Evolutionary conservation across 2,113 vertebrate species (phyloP), one percentile per base, ranked within the genome.

Genomic region (Paramisgurnus dabryanus): DNA sequence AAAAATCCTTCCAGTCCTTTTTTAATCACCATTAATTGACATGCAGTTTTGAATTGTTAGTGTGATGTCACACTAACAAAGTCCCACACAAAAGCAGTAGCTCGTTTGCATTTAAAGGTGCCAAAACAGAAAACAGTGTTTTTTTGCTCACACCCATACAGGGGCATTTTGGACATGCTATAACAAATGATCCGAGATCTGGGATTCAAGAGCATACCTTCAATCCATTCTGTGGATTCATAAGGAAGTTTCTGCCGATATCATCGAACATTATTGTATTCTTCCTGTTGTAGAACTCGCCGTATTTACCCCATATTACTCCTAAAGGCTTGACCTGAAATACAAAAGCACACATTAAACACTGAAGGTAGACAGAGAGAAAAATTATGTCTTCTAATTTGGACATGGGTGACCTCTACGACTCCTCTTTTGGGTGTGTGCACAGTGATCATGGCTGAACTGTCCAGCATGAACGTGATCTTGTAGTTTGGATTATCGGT

Each of bases 221-320:
- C 79, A 99, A 89, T 78, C 98, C 98, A 0, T 99, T 99, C 80
- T 99, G 98, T 85, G 98, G 98, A 86, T 99, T 99, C 98, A 99
- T 99, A 60, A 99, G 94, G 90, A 99, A 99, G 91, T 99, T 99
- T 83, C 98, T 91, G 79, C 98, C 97, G 8, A 99, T 99, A 88
- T 99, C 98, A 81, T 99, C 98, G 91, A 99, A 98, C 97, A 99
- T 99, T 77, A 99, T 98, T 34, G 98, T 99, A 90, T 99, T 99
- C 89, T 95, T 98, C 90, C 95, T 95, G 91, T 90, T 97, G 93
- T 99, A 99, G 89, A 97, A 96, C 34, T 98, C 95, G 3, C 94
- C 93, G 84, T 97, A 99, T 89, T 98, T 99, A 69, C 96, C 98
- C 98, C 98, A 99, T 83, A 99, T 97, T 68, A 99, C 98, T 70